Conservation (phyloP, 2,113 vertebrate genomes). For the Nycticebus coucang region DNA sequence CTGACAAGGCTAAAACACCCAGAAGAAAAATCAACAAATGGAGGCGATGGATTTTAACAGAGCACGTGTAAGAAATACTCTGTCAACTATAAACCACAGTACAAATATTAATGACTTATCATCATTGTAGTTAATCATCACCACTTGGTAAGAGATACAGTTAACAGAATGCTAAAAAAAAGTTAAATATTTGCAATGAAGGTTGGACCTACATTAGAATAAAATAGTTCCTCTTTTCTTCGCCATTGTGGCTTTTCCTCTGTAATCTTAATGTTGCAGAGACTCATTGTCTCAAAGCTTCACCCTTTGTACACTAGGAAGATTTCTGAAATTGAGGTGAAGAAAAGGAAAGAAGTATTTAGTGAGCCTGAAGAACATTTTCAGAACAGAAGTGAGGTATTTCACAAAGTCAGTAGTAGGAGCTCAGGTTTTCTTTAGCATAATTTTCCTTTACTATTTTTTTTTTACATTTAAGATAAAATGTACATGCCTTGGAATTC, state of each 20-base stretch:
- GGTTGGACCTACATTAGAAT: not conserved
- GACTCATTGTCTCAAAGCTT: not conserved
- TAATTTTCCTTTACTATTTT: not conserved
- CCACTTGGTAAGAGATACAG: not conserved
- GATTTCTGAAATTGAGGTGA: not conserved
- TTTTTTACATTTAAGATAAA: slow-evolving; percentile 20
- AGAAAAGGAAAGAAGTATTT: not conserved
- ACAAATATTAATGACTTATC: slow-evolving; percentile 47
- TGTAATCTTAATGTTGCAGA: not conserved
- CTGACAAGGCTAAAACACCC: not conserved
- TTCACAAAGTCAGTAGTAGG: not conserved
- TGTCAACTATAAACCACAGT: slow-evolving; percentile 12
- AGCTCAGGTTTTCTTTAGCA: not conserved
- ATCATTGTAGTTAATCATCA: slow-evolving; percentile 8
- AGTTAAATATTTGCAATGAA: slow-evolving; percentile 53
- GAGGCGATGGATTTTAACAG: slow-evolving; percentile 21
- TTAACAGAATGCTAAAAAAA: slow-evolving; percentile 21
- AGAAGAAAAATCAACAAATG: slow-evolving; percentile 55
- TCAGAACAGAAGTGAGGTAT: not conserved
- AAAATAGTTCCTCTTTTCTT: slow-evolving; percentile 23
- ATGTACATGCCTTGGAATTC: not conserved
- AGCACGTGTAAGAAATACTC: slow-evolving; percentile 8
- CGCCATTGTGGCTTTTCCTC: not conserved
- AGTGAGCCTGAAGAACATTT: not conserved
- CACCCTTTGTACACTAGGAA: not conserved